Evolutionary conservation across 2,888 invertebrate species (phyloP), one percentile per base, ranked within the genome.

Genomic region (Campoplex capitator): DNA sequence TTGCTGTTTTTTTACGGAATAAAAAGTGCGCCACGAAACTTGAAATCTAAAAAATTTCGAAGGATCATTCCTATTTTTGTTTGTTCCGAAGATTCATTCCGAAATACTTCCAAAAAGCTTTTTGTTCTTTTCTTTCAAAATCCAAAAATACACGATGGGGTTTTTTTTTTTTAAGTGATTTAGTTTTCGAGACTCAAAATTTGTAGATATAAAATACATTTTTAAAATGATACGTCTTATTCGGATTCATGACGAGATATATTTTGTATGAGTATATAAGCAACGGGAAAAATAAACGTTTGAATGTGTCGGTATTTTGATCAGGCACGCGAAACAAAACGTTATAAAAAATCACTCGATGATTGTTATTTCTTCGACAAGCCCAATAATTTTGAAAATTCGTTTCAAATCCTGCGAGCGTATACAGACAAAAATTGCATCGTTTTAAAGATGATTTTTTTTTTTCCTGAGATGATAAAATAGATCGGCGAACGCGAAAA

Each of bases 381-480:
- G 51, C 1, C 1, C 0, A 18, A n/a, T 1, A 18, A 7, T 28
- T 62, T 32, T 2, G 28, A 28, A 32, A 62, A 28, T 23, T 62
- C 68, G 42, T 42, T n/a, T 68, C 42, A 38, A 38, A 38, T n/a
- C 38, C 38, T 67, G 68, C 68, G 11, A 68, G 68, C 42, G 38
- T n/a, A 38, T n/a, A 3, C 8, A 32, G 38, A n/a, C 11, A 4
- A 32, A 62, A 62, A 62, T 62, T 32, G 16, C 32, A 32, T 62
- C 32, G 28, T 62, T 16, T 32, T 62, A 0, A 16, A 62, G 0
- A n/a, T 28, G 58, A 9, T 11, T 28, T 58, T 3, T 62, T 3
- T 62, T 32, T 62, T 16, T 62, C 6, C 51, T 18, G 51, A 28
- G 1, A 32, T 62, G 18, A 23, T 74, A 7, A n/a, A n/a, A 56